Evolutionary conservation across 1,140 invertebrate genomes (phyloP).

Genomic region (Drosophila parvula): DNA sequence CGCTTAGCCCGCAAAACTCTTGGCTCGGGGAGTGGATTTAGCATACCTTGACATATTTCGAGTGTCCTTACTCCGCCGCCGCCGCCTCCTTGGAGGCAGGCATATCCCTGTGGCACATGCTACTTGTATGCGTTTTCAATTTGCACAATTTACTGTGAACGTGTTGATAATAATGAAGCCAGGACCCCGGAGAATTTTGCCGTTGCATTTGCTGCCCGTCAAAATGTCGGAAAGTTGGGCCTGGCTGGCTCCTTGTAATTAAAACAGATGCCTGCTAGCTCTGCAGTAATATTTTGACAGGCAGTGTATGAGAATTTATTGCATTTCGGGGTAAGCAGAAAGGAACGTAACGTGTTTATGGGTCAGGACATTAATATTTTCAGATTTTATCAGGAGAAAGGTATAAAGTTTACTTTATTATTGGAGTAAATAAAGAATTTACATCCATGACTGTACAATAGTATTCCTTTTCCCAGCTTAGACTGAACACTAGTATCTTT

Average conservation of each 20-base stretch:
- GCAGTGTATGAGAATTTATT: constrained; percentile 19
- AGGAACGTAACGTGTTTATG: neutral
- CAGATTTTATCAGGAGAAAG: neutral
- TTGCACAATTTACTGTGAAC: constrained; percentile 67
- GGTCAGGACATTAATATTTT: neutral
- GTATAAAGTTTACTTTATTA: too few relatives aligned
- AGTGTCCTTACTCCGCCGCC: constrained; percentile 47
- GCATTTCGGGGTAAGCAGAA: neutral
- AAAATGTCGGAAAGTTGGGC: constrained; percentile 45
- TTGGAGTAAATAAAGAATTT: too few relatives aligned
- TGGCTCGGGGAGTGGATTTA: constrained; percentile 55
- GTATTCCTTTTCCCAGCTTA: too few relatives aligned
- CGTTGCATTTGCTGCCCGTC: constrained; percentile 28
- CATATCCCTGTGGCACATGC: constrained; percentile 27
- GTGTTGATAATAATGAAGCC: constrained; percentile 76
- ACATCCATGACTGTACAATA: too few relatives aligned
- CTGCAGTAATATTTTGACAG: constrained; percentile 26
- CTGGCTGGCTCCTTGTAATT: constrained; percentile 43
- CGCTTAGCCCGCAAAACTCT: constrained; percentile 71
- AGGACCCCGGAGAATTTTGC: constrained; percentile 24
- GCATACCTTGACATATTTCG: constrained; percentile 75
- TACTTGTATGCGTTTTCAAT: constrained; percentile 76
- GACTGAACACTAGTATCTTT: too few relatives aligned
- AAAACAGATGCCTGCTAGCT: constrained; percentile 29
- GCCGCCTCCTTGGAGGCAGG: neutral